These are phyloP conservation scores for Cydia strobilella DNA, from an alignment of 1,140 invertebrate genomes.

Conservation along the genomic window DNA sequence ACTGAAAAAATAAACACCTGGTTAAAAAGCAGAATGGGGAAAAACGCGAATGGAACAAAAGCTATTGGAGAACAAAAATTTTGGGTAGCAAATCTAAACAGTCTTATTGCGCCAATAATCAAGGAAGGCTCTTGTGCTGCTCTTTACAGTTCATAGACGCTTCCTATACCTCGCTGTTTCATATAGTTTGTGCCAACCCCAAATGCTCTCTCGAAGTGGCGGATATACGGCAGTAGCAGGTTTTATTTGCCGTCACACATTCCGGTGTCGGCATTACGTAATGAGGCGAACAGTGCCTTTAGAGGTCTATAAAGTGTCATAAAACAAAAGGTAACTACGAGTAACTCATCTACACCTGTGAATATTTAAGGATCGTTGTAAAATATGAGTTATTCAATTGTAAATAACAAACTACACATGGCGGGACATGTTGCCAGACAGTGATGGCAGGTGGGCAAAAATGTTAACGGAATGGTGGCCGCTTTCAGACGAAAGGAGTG, in stretches of 20 bases:
- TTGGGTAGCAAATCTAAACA: no score
- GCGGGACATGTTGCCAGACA: no score
- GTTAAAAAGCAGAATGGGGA: no score
- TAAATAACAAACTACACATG: no score
- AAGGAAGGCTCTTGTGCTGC: not conserved
- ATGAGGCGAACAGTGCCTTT: slow-evolving; percentile 13
- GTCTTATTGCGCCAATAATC: no score
- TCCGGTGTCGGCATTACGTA: not conserved
- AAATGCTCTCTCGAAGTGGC: slow-evolving; percentile 23
- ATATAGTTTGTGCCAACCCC: not conserved
- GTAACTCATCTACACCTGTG: not conserved
- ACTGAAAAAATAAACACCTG: no score
- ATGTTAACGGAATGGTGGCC: no score
- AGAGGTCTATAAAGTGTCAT: slow-evolving; percentile 2
- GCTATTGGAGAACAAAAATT: no score
- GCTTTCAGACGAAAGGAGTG: no score
- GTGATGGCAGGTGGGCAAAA: no score
- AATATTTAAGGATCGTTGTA: not conserved
- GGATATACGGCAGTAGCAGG: slow-evolving; percentile 21
- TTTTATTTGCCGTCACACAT: slow-evolving; percentile 24
- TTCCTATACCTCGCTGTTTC: not conserved
- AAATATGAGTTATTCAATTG: no score
- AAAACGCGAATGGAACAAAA: no score
- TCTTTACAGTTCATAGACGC: not conserved
- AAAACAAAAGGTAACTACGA: not conserved